phyloP scores from a whole-genome alignment of 2,113 vertebrate genomes.

The Malurus alboscapulatus region DNA sequence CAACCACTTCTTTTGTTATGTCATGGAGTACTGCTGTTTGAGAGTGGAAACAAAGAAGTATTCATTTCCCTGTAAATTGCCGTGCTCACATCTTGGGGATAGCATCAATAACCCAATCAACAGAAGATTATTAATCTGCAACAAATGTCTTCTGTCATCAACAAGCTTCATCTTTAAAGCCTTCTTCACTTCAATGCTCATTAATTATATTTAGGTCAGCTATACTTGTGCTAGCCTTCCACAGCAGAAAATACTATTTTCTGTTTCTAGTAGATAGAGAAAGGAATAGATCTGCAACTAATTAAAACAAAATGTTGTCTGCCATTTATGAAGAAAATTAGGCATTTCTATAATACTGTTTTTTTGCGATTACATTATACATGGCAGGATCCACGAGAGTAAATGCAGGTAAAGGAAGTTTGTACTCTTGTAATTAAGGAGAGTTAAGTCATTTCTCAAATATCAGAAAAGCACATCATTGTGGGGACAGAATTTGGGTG shows the following conservation, averaged over 20 bases:
- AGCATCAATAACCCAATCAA: not conserved
- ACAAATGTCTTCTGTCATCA: slow-evolving; percentile 10
- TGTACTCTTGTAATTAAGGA: not conserved
- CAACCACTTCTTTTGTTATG: slow-evolving; percentile 22
- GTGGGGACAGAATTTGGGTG: accelerated
- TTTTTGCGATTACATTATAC: not conserved
- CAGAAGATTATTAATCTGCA: not conserved
- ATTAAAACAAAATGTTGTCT: slow-evolving; percentile 26
- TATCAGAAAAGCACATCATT: not conserved
- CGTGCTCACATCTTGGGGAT: not conserved
- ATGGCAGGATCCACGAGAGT: not conserved
- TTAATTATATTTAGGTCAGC: slow-evolving; percentile 55
- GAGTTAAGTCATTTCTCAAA: not conserved
- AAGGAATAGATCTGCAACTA: not conserved
- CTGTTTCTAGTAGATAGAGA: not conserved
- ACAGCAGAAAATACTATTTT: not conserved
- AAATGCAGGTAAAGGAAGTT: not conserved
- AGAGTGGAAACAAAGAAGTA: slow-evolving; percentile 26
- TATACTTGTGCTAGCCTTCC: not conserved
- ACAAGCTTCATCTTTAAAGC: not conserved
- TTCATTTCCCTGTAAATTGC: slow-evolving; percentile 4
- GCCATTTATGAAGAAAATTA: not conserved
- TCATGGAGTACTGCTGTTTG: not conserved
- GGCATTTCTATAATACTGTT: not conserved
- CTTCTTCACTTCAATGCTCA: not conserved